Evolutionary conservation across 64 coral and sea anemone genomes (phyloP), one percentile per base, ranked within the genome.

Genomic region (Exaiptasia diaphana): DNA sequence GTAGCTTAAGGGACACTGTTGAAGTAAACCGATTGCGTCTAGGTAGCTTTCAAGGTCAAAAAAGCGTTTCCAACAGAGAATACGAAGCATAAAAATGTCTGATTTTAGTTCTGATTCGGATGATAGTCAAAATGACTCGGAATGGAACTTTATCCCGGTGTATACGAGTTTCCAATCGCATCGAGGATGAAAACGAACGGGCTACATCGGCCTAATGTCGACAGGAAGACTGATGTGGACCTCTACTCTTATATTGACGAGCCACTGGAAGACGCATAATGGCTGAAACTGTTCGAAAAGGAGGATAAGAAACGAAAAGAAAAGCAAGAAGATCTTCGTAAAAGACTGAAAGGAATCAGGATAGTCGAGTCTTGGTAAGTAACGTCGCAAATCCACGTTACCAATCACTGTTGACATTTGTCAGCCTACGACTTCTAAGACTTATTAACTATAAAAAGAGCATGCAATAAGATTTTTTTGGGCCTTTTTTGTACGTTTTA

Each of bases 1-100:
- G 59, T 64, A 64, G 12, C 59, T 32, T 64, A 64, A 64, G 28
- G 59, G 59, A 64, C 59, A n/a, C n/a, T n/a, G 59, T 4, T 54
- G 4, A 23, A 54, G 4, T n/a, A 54, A 23, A 54, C 4, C 8
- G 4, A 9, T 15, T 14, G 59, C 4, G 24, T 15, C 14, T 2
- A 34, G 28, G 12, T 64, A 9, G 0, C 1, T 10, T 34, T 64
- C 36, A 4, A 33, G 3, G 28, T 64, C 3, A 22, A 27, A 33
- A 33, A 5, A 32, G 36, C 36, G n/a, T 22, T 4, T 33, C 15
- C 2, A 64, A 64, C 15, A 64, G 15, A 26, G 12, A 15, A 34
- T 20, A 3, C 27, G 2, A 33, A 32, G 36, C 12, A 64, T 27
- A 64, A 64, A 11, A 15, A 35, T 64, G 59, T 64, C 18, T 32